phyloP scores from a whole-genome alignment of 2,113 vertebrate species.

The Ceyx melanurus region DNA sequence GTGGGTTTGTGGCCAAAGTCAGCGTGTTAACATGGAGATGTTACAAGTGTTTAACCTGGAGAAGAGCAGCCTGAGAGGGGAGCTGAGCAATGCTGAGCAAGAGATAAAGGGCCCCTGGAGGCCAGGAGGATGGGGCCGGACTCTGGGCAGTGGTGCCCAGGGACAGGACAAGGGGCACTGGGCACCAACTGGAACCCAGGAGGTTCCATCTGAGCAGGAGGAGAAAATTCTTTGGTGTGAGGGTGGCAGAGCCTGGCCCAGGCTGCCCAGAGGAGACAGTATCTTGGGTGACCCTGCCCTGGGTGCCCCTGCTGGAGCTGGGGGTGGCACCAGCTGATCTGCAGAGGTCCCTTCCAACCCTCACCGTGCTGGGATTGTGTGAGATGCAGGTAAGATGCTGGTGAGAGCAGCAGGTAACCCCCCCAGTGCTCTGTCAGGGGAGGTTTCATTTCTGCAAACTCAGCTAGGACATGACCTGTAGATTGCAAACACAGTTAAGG shows the following conservation, averaged over 20 bases:
- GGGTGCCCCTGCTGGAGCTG: no score
- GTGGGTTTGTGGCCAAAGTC: not conserved
- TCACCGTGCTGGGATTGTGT: not conserved
- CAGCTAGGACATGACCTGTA: not conserved
- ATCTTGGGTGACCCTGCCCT: not conserved
- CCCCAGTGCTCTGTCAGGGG: accelerated
- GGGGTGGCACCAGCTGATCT: not conserved
- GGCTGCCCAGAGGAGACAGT: not conserved
- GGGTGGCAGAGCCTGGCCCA: not conserved
- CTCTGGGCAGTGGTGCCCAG: not conserved
- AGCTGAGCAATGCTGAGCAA: not conserved
- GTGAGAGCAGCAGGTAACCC: not conserved
- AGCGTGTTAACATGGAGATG: accelerated
- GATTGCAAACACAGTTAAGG: not conserved
- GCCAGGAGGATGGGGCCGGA: not conserved
- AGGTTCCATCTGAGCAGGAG: not conserved
- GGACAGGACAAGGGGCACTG: not conserved
- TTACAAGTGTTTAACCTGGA: not conserved
- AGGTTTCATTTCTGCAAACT: not conserved
- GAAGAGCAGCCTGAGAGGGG: not conserved
- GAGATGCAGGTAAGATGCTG: not conserved
- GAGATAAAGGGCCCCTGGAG: no score
- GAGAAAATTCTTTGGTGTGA: not conserved
- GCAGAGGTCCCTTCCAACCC: not conserved
- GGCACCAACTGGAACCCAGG: not conserved